phyloP scores from a whole-genome alignment of 1,140 invertebrate genomes.

The Antheraea pernyi region DNA sequence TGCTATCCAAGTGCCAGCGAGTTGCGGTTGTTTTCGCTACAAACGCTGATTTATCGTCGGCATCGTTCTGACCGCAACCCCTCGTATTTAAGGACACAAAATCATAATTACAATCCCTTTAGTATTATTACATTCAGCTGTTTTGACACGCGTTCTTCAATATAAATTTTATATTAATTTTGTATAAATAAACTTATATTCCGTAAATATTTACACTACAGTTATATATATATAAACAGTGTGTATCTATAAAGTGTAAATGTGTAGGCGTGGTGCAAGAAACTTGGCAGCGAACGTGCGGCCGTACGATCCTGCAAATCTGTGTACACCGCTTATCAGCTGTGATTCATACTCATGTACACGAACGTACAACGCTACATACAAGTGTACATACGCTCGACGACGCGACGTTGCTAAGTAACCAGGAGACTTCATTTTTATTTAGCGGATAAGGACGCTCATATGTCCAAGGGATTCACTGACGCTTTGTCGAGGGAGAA shows the following conservation, averaged over 20 bases:
- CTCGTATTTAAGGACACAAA: conserved; percentile 33
- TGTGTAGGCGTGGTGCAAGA: conserved; percentile 57
- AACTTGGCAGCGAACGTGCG: conserved; percentile 63
- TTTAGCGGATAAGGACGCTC: conserved; percentile 63
- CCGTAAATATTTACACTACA: neutral
- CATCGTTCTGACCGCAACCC: conserved; percentile 28
- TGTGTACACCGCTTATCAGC: conserved; percentile 68
- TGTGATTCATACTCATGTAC: conserved; percentile 64
- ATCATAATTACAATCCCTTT: conserved; percentile 40
- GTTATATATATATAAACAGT: conserved; percentile 5
- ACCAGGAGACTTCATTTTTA: conserved; percentile 52
- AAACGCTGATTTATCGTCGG: conserved; percentile 65
- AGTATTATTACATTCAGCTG: conserved; percentile 20
- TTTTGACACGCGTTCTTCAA: too few relatives aligned
- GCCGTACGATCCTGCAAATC: conserved; percentile 65
- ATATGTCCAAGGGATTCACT: conserved; percentile 58
- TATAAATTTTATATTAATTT: too few relatives aligned
- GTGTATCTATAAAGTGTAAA: conserved; percentile 53
- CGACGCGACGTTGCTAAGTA: conserved; percentile 51
- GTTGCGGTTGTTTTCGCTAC: conserved; percentile 61
- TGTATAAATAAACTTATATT: too few relatives aligned
- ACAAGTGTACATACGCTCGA: conserved; percentile 29
- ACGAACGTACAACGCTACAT: conserved; percentile 19
- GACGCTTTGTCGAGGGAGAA: conserved; percentile 60
- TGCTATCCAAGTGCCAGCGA: conserved; percentile 39